Conservation (phyloP, 2,888 invertebrate genomes). For the Dryobotodes eremita region DNA sequence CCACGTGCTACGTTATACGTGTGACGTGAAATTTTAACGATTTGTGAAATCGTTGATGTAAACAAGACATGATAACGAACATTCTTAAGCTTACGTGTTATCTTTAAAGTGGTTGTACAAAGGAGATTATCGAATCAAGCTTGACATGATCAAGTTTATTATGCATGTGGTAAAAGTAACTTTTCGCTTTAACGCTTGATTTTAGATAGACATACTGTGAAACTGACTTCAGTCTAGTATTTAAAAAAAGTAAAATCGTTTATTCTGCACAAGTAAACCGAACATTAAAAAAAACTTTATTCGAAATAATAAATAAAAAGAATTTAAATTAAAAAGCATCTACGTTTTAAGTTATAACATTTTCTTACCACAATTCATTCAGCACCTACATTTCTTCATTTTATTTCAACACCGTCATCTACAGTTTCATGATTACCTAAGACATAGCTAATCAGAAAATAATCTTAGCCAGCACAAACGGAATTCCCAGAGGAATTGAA, state of each 20-base stretch:
- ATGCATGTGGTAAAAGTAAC: background rate
- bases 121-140: slow-evolving; percentile 21
- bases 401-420: background rate
- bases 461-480: background rate
- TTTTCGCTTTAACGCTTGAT: background rate
- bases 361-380: background rate
- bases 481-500: slow-evolving; percentile 1
- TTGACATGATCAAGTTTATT: slow-evolving; percentile 2
- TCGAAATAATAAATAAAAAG: background rate
- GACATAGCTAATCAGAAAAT: slow-evolving; percentile 13
- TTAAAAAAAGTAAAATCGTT: background rate
- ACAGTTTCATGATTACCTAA: background rate
- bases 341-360: background rate
- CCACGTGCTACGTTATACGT: slow-evolving; percentile 30
- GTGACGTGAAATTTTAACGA: slow-evolving; percentile 61
- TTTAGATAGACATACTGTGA: background rate
- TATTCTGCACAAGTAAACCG: background rate
- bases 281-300: too few species aligned
- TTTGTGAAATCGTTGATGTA: slow-evolving; percentile 50
- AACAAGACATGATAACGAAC: slow-evolving; percentile 38
- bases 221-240: background rate
- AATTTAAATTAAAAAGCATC: background rate
- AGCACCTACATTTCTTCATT: background rate
- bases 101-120: slow-evolving; percentile 46
- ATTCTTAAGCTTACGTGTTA: slow-evolving; percentile 33